Conservation (phyloP, 2,113 vertebrate species). For the Podarcis raffonei region DNA sequence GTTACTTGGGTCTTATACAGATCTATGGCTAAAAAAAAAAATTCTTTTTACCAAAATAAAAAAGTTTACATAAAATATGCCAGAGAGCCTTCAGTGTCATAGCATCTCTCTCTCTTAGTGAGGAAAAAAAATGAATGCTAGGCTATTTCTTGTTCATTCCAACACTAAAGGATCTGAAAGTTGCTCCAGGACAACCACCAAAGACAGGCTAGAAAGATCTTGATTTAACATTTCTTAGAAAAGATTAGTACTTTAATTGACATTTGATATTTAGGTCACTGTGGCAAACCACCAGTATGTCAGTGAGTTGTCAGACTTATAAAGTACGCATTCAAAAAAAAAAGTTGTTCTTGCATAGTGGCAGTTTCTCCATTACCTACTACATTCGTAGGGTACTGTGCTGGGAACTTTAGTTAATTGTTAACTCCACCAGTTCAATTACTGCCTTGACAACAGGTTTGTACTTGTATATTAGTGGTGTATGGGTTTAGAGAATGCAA, state of each 20-base stretch:
- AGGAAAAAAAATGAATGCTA: neutral
- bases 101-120: neutral
- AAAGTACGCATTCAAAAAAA: constrained; percentile 24
- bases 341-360: neutral
- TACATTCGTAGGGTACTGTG: neutral
- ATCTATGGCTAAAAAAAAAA: neutral
- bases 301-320: constrained; percentile 31
- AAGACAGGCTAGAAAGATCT: constrained; percentile 37
- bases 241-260: constrained; percentile 45
- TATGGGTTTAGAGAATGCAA: neutral
- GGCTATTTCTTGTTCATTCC: constrained; percentile 17
- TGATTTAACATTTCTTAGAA: constrained; percentile 48
- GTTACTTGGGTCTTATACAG: no score
- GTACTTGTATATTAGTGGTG: neutral
- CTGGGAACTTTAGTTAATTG: constrained; percentile 4
- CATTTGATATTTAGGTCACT: constrained; percentile 42
- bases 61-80: no score
- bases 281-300: constrained; percentile 34
- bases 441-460: neutral
- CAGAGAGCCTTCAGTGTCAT: neutral
- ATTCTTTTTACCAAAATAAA: neutral
- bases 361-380: constrained; percentile 9
- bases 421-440: neutral
- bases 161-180: constrained; percentile 32
- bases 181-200: constrained; percentile 13